Evolutionary conservation across 2,113 vertebrate genomes (phyloP), one percentile per base, ranked within the genome.

Genomic region (Pogonocichla stellata): DNA sequence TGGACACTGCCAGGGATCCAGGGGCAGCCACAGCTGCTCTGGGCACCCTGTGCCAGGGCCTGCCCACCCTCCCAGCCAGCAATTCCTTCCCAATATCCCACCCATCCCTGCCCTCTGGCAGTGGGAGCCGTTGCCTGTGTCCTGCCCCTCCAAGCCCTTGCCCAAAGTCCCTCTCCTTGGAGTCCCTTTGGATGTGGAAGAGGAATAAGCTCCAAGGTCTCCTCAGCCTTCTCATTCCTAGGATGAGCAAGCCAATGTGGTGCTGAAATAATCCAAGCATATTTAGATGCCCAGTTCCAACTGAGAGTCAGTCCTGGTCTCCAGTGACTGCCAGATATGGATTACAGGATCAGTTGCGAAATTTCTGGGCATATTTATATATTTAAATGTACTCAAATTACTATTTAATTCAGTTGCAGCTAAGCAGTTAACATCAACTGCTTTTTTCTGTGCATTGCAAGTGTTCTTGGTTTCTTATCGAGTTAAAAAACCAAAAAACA

Each of bases 51-150:
- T 6, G 61, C 78, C 69, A 81, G 24, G 19, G 7, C 38, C 29
- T 60, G 0, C 1, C n/a, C 28, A 45, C 33, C 28, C 45, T 81
- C 45, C 0, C 38, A 67, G 4, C 0, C 12, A 45, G 4, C 0
- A 67, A 60, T 58, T 75, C 11, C 61, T 60, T 4, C 16, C 29
- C 53, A 53, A 8, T 0, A n/a, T 45, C 28, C 45, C 53, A 74
- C 3, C 45, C 3, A 0, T 0, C 3, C 16, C 53, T 43, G 45
- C 45, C 29, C 33, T n/a, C 53, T 74, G 38, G n/a, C 61, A 20
- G 0, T 53, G 45, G 9, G 31, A 57, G 18, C 26, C 43, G 19
- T 14, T 67, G 4, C n/a, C 45, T 10, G 7, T 4, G 12, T 61
- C 1, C n/a, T 69, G 47, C 13, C 19, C 9, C 15, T 53, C 0